These are phyloP conservation scores for Crotalus horridus DNA, from an alignment of 2,113 vertebrate species.

Conservation along the genomic window DNA sequence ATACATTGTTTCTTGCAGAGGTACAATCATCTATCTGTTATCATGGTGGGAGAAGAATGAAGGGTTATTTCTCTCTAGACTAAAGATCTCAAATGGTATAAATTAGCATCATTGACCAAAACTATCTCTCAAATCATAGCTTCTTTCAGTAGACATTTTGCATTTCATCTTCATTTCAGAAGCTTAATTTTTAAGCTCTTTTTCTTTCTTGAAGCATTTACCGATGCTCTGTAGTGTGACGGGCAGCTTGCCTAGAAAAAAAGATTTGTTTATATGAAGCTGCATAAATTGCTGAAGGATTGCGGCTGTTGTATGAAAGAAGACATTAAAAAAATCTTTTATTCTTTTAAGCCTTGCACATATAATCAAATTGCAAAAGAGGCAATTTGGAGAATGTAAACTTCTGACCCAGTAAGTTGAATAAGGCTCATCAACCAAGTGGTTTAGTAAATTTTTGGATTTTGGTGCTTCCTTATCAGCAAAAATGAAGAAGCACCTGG, in stretches of 20 bases:
- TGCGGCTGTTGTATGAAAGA: background rate
- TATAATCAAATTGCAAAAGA: background rate
- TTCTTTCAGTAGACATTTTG: background rate
- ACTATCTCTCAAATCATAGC: background rate
- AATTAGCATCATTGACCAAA: background rate
- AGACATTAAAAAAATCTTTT: background rate
- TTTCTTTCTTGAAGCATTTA: background rate
- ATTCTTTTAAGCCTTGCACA: background rate
- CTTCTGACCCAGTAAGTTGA: background rate
- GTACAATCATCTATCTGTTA: background rate
- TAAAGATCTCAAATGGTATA: background rate
- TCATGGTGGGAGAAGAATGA: background rate
- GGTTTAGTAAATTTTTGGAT: background rate
- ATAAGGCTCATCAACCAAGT: background rate
- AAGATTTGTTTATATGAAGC: background rate
- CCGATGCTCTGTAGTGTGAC: background rate
- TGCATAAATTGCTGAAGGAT: background rate
- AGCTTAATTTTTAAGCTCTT: conserved; percentile 15
- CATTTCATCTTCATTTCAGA: conserved; percentile 5
- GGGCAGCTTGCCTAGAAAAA: background rate
- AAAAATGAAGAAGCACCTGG: background rate
- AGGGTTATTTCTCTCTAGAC: background rate
- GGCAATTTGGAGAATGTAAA: background rate
- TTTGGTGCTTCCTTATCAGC: background rate
- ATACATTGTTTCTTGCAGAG: background rate